phyloP scores from a whole-genome alignment of 1,140 invertebrate species.

The Parapsyche elsis region DNA sequence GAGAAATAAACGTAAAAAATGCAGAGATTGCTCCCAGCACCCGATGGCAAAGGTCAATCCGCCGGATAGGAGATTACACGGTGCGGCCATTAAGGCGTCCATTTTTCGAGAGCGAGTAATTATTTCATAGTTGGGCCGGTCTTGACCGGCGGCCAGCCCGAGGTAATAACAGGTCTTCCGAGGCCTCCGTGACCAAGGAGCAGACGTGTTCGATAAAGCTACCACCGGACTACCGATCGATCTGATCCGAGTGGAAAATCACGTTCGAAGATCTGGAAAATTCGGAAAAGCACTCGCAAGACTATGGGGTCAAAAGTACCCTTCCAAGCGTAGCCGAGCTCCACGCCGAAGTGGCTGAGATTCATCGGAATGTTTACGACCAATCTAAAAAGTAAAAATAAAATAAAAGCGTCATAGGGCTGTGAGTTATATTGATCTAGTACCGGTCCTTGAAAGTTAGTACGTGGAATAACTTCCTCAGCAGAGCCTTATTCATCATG shows the following conservation, averaged over 20 bases:
- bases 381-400: too few relatives aligned
- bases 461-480: background rate
- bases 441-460: too few relatives aligned
- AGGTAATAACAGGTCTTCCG: constrained; percentile 43
- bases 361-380: too few relatives aligned
- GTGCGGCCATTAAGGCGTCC: constrained; percentile 38
- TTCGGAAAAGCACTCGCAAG: too few relatives aligned
- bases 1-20: background rate
- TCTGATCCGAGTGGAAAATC: background rate
- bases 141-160: constrained; percentile 19
- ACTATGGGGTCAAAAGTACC: too few relatives aligned
- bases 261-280: background rate
- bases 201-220: constrained; percentile 37
- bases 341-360: too few relatives aligned
- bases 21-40: constrained; percentile 18
- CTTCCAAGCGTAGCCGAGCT: too few relatives aligned
- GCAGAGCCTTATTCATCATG: constrained; percentile 13
- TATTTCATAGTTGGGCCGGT: constrained; percentile 39
- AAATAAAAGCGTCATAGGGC: too few relatives aligned
- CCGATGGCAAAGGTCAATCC: constrained; percentile 42
- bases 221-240: background rate
- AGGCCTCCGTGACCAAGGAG: constrained; percentile 35
- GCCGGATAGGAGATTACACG: constrained; percentile 43
- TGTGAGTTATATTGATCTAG: too few relatives aligned
- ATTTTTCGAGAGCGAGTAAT: constrained; percentile 43